These are phyloP conservation scores for Montifringilla adamsi DNA, from an alignment of 2,113 vertebrate genomes.

Conservation along the genomic window DNA sequence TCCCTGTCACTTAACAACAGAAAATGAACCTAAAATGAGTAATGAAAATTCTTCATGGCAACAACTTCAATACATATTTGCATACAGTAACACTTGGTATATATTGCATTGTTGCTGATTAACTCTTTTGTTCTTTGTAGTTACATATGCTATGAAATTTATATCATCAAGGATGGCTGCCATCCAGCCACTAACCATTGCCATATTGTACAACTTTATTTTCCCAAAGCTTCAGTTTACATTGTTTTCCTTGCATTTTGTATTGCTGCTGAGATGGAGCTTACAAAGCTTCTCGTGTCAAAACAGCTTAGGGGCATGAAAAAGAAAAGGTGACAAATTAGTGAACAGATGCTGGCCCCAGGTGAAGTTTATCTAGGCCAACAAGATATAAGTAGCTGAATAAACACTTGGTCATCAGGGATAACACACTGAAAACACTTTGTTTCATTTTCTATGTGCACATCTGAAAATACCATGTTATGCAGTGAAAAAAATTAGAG, in stretches of 20 bases:
- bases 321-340: constrained; percentile 35
- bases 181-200: constrained; percentile 34
- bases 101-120: constrained; percentile 8
- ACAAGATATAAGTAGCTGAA: background rate
- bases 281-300: constrained; percentile 2
- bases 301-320: constrained; percentile 37
- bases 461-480: background rate
- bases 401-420: background rate
- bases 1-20: background rate
- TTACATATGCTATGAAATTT: constrained; percentile 9
- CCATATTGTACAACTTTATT: constrained; percentile 49
- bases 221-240: constrained; percentile 46
- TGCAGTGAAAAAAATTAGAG: background rate
- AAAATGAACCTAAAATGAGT: background rate
- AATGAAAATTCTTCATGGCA: background rate
- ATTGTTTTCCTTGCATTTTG: background rate
- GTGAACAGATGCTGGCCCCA: constrained; percentile 6
- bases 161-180: constrained; percentile 38
- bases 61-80: constrained; percentile 39
- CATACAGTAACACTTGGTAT: background rate
- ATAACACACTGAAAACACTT: background rate
- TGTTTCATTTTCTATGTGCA: background rate
- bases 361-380: constrained; percentile 2
- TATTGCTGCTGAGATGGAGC: background rate
- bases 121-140: constrained; percentile 37